Percentiles rank a stretch among this genome's conserved stretches.
These are phyloP conservation scores for Drosophila ficusphila DNA, from an alignment of 1,140 invertebrate species.

Conservation along the genomic window DNA sequence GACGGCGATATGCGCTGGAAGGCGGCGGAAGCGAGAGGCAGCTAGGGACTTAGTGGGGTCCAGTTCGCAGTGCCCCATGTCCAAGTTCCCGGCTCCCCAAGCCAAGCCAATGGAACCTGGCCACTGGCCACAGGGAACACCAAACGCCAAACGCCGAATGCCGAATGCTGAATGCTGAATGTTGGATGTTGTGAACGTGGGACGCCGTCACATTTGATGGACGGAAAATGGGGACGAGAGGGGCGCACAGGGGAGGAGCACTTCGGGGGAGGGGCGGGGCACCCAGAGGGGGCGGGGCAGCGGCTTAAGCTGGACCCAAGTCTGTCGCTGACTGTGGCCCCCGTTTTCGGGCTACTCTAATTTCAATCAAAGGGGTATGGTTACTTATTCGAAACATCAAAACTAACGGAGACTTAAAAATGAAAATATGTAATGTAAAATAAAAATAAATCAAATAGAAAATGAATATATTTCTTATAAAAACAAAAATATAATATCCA, in stretches of 20 bases:
- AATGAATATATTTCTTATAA: too few relatives aligned
- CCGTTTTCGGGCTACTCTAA: constrained; percentile 31
- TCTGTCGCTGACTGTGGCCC: not conserved
- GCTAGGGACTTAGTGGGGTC: constrained; percentile 59
- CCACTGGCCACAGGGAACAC: constrained; percentile 19
- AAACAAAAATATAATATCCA: too few relatives aligned
- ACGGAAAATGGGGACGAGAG: constrained; percentile 41
- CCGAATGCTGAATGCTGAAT: not conserved
- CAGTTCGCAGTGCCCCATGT: constrained; percentile 13
- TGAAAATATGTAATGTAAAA: too few relatives aligned
- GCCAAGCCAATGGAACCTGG: constrained; percentile 31
- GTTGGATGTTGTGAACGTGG: constrained; percentile 48
- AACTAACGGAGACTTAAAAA: too few relatives aligned
- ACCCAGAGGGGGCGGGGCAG: constrained; percentile 7
- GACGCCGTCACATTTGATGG: constrained; percentile 78
- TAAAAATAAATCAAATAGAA: too few relatives aligned
- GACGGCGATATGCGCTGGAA: not conserved
- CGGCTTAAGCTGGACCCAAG: constrained; percentile 51
- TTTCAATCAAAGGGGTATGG: not conserved
- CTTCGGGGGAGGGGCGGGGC: not conserved
- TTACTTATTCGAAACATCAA: not conserved
- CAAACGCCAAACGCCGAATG: not conserved
- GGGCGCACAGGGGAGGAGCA: too few relatives aligned
- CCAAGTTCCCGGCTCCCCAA: constrained; percentile 12
- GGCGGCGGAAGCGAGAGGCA: constrained; percentile 4